Evolutionary conservation across 1,140 invertebrate genomes (phyloP).

Genomic region (Capitella teleta): DNA sequence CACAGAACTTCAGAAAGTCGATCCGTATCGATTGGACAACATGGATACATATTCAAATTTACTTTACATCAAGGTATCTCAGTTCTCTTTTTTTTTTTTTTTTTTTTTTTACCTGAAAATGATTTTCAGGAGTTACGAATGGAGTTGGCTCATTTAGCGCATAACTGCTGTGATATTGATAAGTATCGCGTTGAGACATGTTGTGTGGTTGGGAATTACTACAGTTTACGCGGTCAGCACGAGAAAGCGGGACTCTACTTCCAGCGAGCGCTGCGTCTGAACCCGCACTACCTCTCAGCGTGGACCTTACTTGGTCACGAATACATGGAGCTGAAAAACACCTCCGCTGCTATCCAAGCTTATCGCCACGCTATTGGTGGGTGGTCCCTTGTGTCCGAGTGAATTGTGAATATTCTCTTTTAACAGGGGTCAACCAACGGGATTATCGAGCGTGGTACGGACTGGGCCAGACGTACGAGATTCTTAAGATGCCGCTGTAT

Average conservation of each 20-base stretch:
- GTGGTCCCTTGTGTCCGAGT: slow-evolving; percentile 8
- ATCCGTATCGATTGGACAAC: slow-evolving; percentile 87
- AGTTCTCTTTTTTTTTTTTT: not conserved
- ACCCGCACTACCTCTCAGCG: slow-evolving; percentile 84
- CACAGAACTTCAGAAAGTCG: slow-evolving; percentile 63
- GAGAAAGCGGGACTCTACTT: slow-evolving; percentile 95
- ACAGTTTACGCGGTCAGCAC: slow-evolving; percentile 89
- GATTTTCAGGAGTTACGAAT: slow-evolving; percentile 68
- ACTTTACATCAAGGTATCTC: slow-evolving; percentile 66
- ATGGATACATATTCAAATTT: slow-evolving; percentile 96
- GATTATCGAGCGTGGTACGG: slow-evolving; percentile 95
- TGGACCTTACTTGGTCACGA: slow-evolving; percentile 99
- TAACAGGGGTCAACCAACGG: slow-evolving; percentile 67
- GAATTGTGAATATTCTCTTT: too few relatives aligned
- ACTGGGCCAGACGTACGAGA: slow-evolving; percentile 93
- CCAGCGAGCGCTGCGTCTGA: slow-evolving; percentile 83
- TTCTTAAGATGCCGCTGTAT: slow-evolving; percentile 89
- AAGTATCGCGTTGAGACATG: slow-evolving; percentile 96
- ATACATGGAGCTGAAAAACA: slow-evolving; percentile 98
- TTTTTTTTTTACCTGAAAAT: not conserved
- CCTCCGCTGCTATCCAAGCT: slow-evolving; percentile 89
- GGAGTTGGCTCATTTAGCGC: slow-evolving; percentile 85
- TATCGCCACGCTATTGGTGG: slow-evolving; percentile 91
- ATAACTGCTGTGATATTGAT: slow-evolving; percentile 84
- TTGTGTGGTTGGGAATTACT: slow-evolving; percentile 98